Evolutionary conservation across 2,113 vertebrate species (phyloP).

Genomic region (Phalacrocorax brasilianus): DNA sequence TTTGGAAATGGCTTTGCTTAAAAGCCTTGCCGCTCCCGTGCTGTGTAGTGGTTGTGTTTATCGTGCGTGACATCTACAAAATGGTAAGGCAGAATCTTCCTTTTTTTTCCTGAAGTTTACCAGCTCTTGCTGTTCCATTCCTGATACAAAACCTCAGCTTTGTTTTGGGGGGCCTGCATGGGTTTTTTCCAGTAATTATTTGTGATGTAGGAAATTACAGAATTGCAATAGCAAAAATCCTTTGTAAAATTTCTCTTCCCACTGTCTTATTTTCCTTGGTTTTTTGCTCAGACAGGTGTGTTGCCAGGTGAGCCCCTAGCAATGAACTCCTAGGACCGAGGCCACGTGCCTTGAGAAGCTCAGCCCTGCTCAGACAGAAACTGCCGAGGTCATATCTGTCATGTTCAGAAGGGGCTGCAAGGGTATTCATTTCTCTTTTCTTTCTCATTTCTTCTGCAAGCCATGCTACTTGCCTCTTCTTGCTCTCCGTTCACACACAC

Average conservation of each 20-base stretch:
- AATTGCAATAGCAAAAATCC: not conserved
- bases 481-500: rapidly evolving
- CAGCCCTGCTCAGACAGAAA: not conserved
- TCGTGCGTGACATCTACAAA: not conserved
- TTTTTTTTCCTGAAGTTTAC: not conserved
- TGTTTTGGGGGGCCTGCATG: not conserved
- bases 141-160: not conserved
- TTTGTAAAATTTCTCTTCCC: not conserved
- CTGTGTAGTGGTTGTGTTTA: not conserved
- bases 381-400: not conserved
- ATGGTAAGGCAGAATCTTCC: not conserved
- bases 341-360: rapidly evolving
- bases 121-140: not conserved
- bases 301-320: not conserved
- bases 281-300: rapidly evolving
- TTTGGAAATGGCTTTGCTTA: not conserved
- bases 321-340: not conserved
- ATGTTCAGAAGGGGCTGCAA: not conserved
- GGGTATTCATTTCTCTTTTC: not conserved
- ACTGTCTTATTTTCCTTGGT: rapidly evolving
- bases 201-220: not conserved
- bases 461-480: not conserved
- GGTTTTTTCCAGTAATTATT: not conserved
- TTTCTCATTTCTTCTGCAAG: not conserved
- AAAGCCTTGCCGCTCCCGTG: not conserved